A percentile compares a stretch with the other conserved stretches of the same genome.
Evolutionary conservation across 2,113 vertebrate genomes (phyloP).

Genomic region (Symphodus melops): DNA sequence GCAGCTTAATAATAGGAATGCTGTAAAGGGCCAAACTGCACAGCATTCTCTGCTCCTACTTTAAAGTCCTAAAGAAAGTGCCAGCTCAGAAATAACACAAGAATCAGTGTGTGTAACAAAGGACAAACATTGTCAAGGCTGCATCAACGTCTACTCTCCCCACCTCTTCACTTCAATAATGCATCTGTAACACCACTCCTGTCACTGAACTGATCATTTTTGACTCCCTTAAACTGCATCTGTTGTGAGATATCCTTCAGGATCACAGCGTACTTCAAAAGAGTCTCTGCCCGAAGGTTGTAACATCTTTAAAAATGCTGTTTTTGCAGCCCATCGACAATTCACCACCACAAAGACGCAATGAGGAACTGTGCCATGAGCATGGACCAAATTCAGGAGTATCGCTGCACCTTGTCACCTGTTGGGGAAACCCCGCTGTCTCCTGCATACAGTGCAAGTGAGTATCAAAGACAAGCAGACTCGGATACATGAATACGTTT

Average conservation of each 20-base stretch:
- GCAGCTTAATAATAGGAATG: not conserved
- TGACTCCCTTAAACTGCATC: constrained; percentile 5
- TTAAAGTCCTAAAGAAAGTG: constrained; percentile 6
- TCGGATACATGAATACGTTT: constrained; percentile 4
- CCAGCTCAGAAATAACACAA: constrained; percentile 23
- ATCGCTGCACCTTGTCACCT: constrained; percentile 92
- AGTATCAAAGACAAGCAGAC: constrained; percentile 52
- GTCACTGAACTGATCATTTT: constrained; percentile 12
- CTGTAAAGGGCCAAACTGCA: not conserved
- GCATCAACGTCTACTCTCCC: constrained; percentile 15
- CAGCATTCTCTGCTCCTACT: constrained; percentile 52
- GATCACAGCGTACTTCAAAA: too few species aligned
- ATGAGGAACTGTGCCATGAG: constrained; percentile 97
- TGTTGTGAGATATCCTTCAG: not conserved
- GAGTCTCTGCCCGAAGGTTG: not conserved
- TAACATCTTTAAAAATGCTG: constrained; percentile 14
- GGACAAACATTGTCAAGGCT: not conserved
- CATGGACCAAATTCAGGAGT: constrained; percentile 98
- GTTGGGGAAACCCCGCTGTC: constrained; percentile 90
- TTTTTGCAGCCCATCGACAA: constrained; percentile 87
- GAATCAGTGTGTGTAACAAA: constrained; percentile 6
- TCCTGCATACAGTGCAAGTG: constrained; percentile 93
- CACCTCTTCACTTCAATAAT: constrained; percentile 35
- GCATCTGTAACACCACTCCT: constrained; percentile 15
- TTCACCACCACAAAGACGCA: constrained; percentile 93